phyloP scores from a whole-genome alignment of 2,113 vertebrate genomes.

The Megalops atlanticus region DNA sequence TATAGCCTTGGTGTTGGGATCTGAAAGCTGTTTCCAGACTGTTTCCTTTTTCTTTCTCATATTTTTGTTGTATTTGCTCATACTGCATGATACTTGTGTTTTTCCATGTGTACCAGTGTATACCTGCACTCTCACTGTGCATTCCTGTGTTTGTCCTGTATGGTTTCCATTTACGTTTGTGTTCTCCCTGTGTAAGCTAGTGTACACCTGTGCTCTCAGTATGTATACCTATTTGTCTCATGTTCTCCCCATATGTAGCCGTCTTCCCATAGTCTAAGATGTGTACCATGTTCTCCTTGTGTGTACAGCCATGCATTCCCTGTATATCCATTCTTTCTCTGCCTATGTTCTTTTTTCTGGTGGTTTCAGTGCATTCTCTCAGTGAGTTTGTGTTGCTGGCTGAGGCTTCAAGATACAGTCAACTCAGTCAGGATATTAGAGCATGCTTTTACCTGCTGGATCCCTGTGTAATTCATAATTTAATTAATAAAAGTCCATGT shows the following conservation, averaged over 20 bases:
- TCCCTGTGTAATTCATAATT: conserved; percentile 28
- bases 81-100: conserved; percentile 4
- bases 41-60: neutral
- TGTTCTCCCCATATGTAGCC: neutral
- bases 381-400: conserved; percentile 15
- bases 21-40: neutral
- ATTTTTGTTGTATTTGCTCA: neutral
- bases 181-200: neutral
- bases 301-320: neutral
- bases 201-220: too few species aligned
- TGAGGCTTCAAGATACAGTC: conserved; percentile 26
- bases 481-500: conserved; percentile 29
- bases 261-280: too few species aligned
- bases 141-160: neutral
- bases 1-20: neutral
- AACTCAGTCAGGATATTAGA: conserved; percentile 34
- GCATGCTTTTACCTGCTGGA: conserved; percentile 52
- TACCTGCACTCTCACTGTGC: too few species aligned
- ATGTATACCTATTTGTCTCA: too few species aligned
- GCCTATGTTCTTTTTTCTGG: neutral
- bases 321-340: neutral
- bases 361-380: neutral
- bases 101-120: neutral
- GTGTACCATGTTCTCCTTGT: neutral
- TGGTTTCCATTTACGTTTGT: neutral